phyloP scores from a whole-genome alignment of 2,113 vertebrate species.

The Saccopteryx leptura region DNA sequence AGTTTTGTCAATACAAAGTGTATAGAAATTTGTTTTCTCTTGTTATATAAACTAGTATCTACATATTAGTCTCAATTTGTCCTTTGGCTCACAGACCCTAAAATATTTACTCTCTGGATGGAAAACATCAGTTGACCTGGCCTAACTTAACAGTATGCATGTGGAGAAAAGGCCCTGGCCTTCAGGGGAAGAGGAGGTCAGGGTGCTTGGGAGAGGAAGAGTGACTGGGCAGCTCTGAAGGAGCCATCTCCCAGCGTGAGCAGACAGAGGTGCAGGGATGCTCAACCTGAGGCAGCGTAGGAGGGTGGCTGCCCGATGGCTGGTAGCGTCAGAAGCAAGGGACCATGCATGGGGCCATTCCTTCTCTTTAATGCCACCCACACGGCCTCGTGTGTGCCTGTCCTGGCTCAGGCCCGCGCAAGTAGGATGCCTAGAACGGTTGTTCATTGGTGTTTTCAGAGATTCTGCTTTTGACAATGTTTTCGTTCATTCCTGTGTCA shows the following conservation, averaged over 20 bases:
- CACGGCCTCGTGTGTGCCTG: neutral
- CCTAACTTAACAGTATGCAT: neutral
- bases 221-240: neutral
- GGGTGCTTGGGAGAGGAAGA: accelerated
- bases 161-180: neutral
- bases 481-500: neutral
- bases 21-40: neutral
- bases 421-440: neutral
- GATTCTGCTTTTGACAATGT: neutral
- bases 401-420: neutral
- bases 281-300: neutral
- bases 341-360: no score
- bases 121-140: neutral
- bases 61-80: accelerated
- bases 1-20: neutral
- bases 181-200: neutral
- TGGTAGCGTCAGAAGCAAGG: no score
- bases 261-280: neutral
- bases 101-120: neutral
- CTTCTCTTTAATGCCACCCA: neutral
- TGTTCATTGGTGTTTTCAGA: neutral
- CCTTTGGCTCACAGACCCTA: neutral
- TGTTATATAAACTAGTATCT: accelerated
- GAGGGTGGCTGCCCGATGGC: no score
- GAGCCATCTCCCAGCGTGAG: neutral